Base-by-base conservation (phyloP, 2,797 vertebrate species). In the Aeoliscus strigatus region DNA sequence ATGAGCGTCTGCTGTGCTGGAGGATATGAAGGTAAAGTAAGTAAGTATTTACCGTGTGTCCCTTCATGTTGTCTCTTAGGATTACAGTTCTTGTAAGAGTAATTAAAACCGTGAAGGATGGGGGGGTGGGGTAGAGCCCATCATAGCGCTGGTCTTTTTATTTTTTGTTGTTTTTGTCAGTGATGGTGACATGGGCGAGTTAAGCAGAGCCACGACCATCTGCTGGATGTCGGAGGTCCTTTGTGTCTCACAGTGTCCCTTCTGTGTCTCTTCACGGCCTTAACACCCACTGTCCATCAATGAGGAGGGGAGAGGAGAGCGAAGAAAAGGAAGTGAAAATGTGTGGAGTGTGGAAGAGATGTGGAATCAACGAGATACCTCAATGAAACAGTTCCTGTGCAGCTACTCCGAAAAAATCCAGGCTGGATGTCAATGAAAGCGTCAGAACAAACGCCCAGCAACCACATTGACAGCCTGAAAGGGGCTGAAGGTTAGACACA, bases 171-270 rank as follows among this genome's bases (percentile, higher is more conserved):
- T 77, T 77, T 70, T 51, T 48, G 60, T 48, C 61, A 66, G 30
- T 3, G 23, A 59, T 38, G 67, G 50, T 60, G 55, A 76, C 67
- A 58, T 31, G 50, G 71, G 67, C 68, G 75, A 82, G 82, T 81
- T 71, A 68, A 60, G 51, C 41, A 1, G 70, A 48, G 65, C 64
- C 62, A 43, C 53, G 30, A 49, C 80, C 77, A 84, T 81, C 83
- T 81, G 81, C 55, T 70, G 43, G 67, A 69, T 68, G 70, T 64
- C 54, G 42, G 48, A 51, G 27, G 33, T 48, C 48, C 61, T 77
- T 83, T 81, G 70, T 82, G 48, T 71, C 24, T 18, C 33, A n/a
- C 24, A 33, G 37, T 59, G 48, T 62, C 60, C 58, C 24, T 32
- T 21, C 38, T 13, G 24, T 49, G 61, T 54, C 44, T 51, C 40